phyloP scores from a whole-genome alignment of 2,888 invertebrate species.

The Esperia sulphurella region DNA sequence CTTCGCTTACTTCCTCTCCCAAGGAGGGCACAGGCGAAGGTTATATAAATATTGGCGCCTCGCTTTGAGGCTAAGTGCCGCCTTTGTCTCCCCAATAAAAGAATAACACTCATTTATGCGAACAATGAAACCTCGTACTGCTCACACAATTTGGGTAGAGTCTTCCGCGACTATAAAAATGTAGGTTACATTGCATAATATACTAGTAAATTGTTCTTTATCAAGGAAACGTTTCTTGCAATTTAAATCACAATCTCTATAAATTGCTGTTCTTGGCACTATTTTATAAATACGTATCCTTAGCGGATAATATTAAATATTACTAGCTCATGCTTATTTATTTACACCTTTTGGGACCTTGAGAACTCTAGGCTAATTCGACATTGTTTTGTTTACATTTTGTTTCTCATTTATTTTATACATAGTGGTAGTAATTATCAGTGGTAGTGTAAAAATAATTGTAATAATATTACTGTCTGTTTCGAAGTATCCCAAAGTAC shows the following conservation, averaged over 20 bases:
- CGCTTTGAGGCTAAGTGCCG: slow-evolving; percentile 68
- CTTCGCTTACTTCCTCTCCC: slow-evolving; percentile 23
- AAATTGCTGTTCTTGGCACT: not conserved
- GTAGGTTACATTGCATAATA: not conserved
- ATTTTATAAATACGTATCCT: no score
- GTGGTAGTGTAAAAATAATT: no score
- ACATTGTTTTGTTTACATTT: no score
- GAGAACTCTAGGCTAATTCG: no score
- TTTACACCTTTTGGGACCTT: no score
- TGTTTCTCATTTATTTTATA: no score
- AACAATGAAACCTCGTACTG: slow-evolving; percentile 42
- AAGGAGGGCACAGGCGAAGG: slow-evolving; percentile 50
- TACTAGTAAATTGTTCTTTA: not conserved
- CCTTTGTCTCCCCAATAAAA: slow-evolving; percentile 73
- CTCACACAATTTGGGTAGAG: not conserved
- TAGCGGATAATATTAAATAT: no score
- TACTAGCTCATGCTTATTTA: no score
- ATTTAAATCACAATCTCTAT: not conserved
- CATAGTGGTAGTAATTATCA: no score
- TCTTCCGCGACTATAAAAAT: not conserved
- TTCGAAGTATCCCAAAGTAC: not conserved
- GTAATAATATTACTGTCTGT: no score
- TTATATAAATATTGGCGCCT: slow-evolving; percentile 72
- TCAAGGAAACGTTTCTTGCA: not conserved
- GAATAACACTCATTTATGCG: slow-evolving; percentile 73